A percentile compares a stretch with the other conserved stretches of the same genome.
Evolutionary conservation across 2,888 invertebrate genomes (phyloP).

Genomic region (Atethmia centrago): DNA sequence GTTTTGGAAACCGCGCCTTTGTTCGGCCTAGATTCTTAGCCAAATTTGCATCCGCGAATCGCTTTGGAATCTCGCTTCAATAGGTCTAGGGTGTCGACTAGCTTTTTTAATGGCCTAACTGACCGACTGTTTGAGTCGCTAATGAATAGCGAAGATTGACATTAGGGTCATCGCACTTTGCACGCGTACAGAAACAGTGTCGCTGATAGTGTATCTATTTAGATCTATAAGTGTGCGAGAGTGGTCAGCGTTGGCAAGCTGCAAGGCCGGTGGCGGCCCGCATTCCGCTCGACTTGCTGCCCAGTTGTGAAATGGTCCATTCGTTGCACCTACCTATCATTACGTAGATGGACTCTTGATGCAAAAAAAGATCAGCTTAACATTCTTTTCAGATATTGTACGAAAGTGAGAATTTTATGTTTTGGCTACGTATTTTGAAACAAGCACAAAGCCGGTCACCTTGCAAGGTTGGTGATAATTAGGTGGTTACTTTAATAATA

Average conservation of each 20-base stretch:
- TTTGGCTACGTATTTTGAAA: slow-evolving; percentile 39
- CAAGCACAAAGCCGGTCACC: slow-evolving; percentile 35
- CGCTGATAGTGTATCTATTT: slow-evolving; percentile 77
- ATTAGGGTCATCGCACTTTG: slow-evolving; percentile 75
- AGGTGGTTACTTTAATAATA: slow-evolving; percentile 38
- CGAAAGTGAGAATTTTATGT: slow-evolving; percentile 61
- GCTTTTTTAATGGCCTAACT: slow-evolving; percentile 40
- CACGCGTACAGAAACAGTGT: slow-evolving; percentile 73
- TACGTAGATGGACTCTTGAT: slow-evolving; percentile 65
- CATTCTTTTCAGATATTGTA: slow-evolving; percentile 14
- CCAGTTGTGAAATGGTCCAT: slow-evolving; percentile 86
- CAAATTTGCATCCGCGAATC: slow-evolving; percentile 8
- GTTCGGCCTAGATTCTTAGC: slow-evolving; percentile 6
- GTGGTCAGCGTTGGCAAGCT: slow-evolving; percentile 88
- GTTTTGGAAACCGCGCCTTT: slow-evolving; percentile 6
- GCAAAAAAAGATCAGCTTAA: slow-evolving; percentile 50
- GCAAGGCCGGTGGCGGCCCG: slow-evolving; percentile 87
- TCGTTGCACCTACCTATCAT: slow-evolving; percentile 75
- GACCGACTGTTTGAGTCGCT: slow-evolving; percentile 24
- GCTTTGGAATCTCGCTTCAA: slow-evolving; percentile 20
- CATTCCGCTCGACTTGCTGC: slow-evolving; percentile 85
- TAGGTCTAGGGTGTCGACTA: slow-evolving; percentile 23
- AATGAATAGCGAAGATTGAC: slow-evolving; percentile 63
- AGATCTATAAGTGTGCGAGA: slow-evolving; percentile 82
- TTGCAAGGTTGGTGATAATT: slow-evolving; percentile 63